phyloP scores from a whole-genome alignment of 1,140 invertebrate species.

The Adelges cooleyi region DNA sequence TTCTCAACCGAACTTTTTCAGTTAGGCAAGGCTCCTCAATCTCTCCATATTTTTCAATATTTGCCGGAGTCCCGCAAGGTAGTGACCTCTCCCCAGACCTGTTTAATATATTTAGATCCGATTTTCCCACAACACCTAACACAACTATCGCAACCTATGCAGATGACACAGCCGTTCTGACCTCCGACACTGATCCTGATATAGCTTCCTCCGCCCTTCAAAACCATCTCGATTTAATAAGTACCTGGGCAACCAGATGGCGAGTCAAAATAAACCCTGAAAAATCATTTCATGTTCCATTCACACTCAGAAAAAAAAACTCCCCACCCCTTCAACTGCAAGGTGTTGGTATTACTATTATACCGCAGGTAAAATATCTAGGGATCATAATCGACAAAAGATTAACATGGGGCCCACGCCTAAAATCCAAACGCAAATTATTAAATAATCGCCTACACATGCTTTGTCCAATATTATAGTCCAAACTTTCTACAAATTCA shows the following conservation, averaged over 20 bases:
- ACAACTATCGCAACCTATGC: slow-evolving; percentile 33
- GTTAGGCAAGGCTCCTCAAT: background rate
- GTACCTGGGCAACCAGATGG: slow-evolving; percentile 34
- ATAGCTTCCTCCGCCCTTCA: slow-evolving; percentile 33
- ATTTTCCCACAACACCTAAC: background rate
- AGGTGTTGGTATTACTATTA: too few relatives aligned
- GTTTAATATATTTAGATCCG: background rate
- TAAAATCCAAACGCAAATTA: background rate
- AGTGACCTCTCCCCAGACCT: background rate
- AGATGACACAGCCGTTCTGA: slow-evolving; percentile 35
- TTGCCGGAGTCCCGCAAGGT: slow-evolving; percentile 2
- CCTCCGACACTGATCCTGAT: slow-evolving; percentile 15
- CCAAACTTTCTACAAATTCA: background rate
- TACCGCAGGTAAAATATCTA: background rate
- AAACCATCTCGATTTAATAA: slow-evolving; percentile 30
- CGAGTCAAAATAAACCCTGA: slow-evolving; percentile 33
- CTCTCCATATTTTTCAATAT: background rate
- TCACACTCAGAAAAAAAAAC: background rate
- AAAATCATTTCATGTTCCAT: slow-evolving; percentile 31
- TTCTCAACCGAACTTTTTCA: background rate
- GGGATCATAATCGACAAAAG: background rate
- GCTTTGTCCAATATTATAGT: background rate
- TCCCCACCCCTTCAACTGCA: background rate
- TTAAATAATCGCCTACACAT: background rate
- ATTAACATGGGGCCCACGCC: background rate